Evolutionary conservation across 2,797 vertebrate genomes (phyloP).

Genomic region (Prunella strophiata): DNA sequence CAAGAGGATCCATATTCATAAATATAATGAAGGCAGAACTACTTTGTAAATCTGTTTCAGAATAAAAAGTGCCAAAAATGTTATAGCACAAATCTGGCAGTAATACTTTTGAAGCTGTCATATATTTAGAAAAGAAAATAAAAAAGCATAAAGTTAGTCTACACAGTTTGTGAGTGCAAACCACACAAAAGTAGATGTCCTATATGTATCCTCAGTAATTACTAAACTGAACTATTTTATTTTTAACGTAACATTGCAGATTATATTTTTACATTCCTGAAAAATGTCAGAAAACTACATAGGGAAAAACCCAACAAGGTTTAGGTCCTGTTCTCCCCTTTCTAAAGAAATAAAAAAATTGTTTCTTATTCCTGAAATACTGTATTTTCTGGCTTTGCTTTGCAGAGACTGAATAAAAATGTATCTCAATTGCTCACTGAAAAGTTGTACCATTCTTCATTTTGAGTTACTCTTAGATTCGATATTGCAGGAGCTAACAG

Average conservation of each 20-base stretch:
- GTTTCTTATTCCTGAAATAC: not conserved
- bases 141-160: not conserved
- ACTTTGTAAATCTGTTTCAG: not conserved
- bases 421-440: not conserved
- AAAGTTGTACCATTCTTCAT: not conserved
- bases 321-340: not conserved
- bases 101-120: not conserved
- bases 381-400: not conserved
- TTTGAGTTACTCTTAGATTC: not conserved
- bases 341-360: not conserved
- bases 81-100: not conserved
- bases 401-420: not conserved
- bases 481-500: not conserved
- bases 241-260: not conserved
- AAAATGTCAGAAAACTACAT: not conserved
- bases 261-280: not conserved
- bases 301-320: not conserved
- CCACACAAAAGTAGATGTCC: not conserved
- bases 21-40: not conserved
- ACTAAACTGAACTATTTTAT: not conserved
- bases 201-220: not conserved
- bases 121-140: not conserved
- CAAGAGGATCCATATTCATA: not conserved
- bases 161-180: not conserved
- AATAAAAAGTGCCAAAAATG: not conserved